These are phyloP conservation scores for Rhadina sibilatrix DNA, from an alignment of 2,113 vertebrate species.

Conservation along the genomic window DNA sequence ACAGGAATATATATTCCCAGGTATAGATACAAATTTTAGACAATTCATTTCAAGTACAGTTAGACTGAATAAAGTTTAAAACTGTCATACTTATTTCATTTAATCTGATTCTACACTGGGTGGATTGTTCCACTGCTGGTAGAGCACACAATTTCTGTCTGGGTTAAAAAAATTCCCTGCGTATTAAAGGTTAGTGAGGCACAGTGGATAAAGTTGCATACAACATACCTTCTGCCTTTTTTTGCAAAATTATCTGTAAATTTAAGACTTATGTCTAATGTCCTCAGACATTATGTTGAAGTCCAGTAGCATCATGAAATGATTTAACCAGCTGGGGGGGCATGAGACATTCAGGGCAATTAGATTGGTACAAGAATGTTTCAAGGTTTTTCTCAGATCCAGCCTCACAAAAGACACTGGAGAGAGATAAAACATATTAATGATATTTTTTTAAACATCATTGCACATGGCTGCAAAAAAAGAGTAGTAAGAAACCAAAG, in stretches of 20 bases:
- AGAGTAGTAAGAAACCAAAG: background rate
- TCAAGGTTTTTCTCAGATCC: background rate
- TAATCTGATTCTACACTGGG: conserved; percentile 59
- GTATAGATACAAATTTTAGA: conserved; percentile 51
- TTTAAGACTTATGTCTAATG: conserved; percentile 54
- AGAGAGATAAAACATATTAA: background rate
- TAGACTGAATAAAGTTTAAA: conserved; percentile 40
- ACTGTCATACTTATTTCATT: conserved; percentile 31
- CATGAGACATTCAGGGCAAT: conserved; percentile 25
- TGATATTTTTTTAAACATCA: background rate
- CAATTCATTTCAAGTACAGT: conserved; percentile 44
- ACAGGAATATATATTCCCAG: conserved; percentile 27
- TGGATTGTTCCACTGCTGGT: conserved; percentile 19
- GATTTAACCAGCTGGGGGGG: conserved; percentile 12
- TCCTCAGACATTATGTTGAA: conserved; percentile 55
- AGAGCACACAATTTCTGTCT: conserved; percentile 50
- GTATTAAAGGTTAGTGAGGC: conserved; percentile 57
- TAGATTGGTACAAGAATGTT: background rate
- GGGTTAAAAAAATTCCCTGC: conserved; percentile 3
- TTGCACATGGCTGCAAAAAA: background rate
- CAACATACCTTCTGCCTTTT: background rate
- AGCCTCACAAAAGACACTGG: background rate
- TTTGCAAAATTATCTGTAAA: conserved; percentile 53
- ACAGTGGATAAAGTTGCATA: conserved; percentile 19
- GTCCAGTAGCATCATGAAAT: background rate